These are phyloP conservation scores for Dusona sp. DNA, from an alignment of 2,888 invertebrate genomes.

Conservation along the genomic window DNA sequence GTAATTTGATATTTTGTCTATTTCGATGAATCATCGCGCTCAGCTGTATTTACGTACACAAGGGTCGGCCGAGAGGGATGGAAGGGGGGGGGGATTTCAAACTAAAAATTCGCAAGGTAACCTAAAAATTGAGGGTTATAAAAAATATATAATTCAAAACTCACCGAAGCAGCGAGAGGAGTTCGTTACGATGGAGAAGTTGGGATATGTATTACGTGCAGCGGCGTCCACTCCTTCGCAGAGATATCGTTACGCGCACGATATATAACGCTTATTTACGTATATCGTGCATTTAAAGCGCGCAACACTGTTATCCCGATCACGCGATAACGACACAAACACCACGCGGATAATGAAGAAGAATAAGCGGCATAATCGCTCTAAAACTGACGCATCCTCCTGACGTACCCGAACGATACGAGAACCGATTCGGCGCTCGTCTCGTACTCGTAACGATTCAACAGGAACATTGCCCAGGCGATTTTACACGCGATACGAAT, in stretches of 20 bases:
- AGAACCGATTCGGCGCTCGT: neutral
- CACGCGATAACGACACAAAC: slow-evolving; percentile 18
- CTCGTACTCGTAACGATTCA: neutral
- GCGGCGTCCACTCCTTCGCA: neutral
- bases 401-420: neutral
- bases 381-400: slow-evolving; percentile 6
- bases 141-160: neutral
- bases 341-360: slow-evolving; percentile 9
- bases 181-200: slow-evolving; percentile 1
- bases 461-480: neutral
- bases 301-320: slow-evolving; percentile 10
- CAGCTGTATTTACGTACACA: neutral
- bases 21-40: slow-evolving; percentile 1
- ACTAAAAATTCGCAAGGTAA: neutral
- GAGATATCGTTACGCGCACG: neutral
- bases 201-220: neutral
- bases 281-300: slow-evolving; percentile 20
- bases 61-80: neutral
- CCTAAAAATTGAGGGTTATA: neutral
- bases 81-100: neutral
- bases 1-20: neutral
- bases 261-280: slow-evolving; percentile 4
- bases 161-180: slow-evolving; percentile 11
- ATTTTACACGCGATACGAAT: neutral
- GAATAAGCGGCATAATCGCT: slow-evolving; percentile 9